Conservation (phyloP, 2,888 invertebrate genomes). For the Drosophila quinaria region DNA sequence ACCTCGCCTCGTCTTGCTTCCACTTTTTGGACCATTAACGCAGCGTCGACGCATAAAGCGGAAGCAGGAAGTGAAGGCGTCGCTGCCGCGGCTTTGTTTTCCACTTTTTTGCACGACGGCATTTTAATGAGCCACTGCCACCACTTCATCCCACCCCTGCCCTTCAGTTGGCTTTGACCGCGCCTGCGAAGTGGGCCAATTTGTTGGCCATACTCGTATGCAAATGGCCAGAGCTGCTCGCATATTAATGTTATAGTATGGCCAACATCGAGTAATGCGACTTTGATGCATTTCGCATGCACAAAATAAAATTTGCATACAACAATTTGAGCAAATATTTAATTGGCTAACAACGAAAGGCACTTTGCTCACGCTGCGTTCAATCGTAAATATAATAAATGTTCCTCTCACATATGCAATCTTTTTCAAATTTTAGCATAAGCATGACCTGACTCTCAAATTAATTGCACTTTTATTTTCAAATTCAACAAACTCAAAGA, state of each 20-base stretch:
- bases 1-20: background rate
- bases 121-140: constrained; percentile 69
- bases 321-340: constrained; percentile 32
- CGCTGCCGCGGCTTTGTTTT: constrained; percentile 42
- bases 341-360: constrained; percentile 48
- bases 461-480: background rate
- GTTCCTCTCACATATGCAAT: background rate
- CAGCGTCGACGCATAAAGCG: constrained; percentile 57
- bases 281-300: constrained; percentile 30
- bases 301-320: constrained; percentile 25
- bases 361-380: constrained; percentile 36
- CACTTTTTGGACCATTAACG: constrained; percentile 63
- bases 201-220: constrained; percentile 44
- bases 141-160: background rate
- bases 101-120: constrained; percentile 41
- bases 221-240: constrained; percentile 43
- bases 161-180: constrained; percentile 24
- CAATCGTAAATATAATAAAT: constrained; percentile 11
- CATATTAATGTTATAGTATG: constrained; percentile 48
- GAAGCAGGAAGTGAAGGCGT: constrained; percentile 52
- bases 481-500: too few relatives aligned
- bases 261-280: constrained; percentile 28
- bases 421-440: background rate
- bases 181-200: constrained; percentile 28
- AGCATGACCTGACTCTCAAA: background rate